Evolutionary conservation across 2,797 vertebrate species (phyloP).

Genomic region (Artibeus jamaicensis): DNA sequence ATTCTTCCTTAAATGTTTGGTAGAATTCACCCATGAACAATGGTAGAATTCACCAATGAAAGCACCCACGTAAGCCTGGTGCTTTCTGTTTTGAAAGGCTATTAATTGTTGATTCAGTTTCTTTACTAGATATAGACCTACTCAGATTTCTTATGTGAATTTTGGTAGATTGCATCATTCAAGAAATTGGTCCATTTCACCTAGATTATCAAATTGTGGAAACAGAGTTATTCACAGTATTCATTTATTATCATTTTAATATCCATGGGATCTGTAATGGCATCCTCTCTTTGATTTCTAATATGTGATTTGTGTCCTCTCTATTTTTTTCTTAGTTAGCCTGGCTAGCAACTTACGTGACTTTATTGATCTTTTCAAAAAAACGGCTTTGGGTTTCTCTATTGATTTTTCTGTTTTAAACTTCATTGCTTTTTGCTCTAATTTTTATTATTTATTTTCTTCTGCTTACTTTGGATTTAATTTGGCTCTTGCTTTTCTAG

Average conservation of each 20-base stretch:
- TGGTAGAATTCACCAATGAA: neutral
- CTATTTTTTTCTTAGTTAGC: neutral
- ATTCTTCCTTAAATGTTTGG: neutral
- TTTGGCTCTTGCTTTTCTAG: neutral
- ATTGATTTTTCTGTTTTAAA: neutral
- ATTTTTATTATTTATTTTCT: neutral
- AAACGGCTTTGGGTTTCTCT: neutral
- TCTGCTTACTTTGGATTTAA: neutral
- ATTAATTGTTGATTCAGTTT: neutral
- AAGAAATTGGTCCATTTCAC: constrained; percentile 6
- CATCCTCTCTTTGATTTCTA: neutral
- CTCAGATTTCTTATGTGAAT: neutral
- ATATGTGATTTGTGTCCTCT: neutral
- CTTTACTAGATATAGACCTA: neutral
- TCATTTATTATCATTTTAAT: neutral
- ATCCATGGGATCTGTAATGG: neutral
- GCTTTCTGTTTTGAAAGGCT: neutral
- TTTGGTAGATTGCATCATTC: neutral
- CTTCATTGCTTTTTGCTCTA: neutral
- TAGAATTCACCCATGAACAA: neutral
- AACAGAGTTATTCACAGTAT: neutral
- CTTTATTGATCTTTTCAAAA: neutral
- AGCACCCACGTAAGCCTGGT: neutral
- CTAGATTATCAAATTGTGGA: neutral
- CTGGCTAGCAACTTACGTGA: neutral